Evolutionary conservation across 1,140 invertebrate species (phyloP).

Genomic region (Maconellicoccus hirsutus): DNA sequence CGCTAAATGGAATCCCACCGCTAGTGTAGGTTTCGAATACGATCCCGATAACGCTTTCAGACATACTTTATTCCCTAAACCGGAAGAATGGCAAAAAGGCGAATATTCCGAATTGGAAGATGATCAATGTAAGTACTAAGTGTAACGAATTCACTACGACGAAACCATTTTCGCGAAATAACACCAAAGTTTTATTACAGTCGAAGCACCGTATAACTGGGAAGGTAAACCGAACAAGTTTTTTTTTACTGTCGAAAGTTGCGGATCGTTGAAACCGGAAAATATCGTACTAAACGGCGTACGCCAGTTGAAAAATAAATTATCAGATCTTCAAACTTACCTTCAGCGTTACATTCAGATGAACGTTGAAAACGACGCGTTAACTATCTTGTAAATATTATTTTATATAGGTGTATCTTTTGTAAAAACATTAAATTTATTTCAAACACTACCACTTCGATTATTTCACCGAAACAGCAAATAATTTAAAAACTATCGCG

Average conservation of each 20-base stretch:
- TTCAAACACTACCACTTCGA: no score
- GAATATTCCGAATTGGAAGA: slow-evolving; percentile 91
- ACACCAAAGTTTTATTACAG: slow-evolving; percentile 46
- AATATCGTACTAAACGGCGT: slow-evolving; percentile 95
- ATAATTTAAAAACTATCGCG: no score
- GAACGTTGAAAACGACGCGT: neutral
- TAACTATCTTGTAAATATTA: neutral
- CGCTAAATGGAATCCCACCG: slow-evolving; percentile 99
- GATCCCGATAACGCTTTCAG: slow-evolving; percentile 97
- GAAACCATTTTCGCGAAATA: no score
- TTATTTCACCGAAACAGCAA: no score
- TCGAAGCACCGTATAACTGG: slow-evolving; percentile 84
- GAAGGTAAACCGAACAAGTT: slow-evolving; percentile 95
- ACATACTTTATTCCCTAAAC: slow-evolving; percentile 92
- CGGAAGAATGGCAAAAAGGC: slow-evolving; percentile 98
- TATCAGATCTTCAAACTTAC: slow-evolving; percentile 80
- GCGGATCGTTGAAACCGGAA: slow-evolving; percentile 86
- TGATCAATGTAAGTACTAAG: slow-evolving; percentile 69
- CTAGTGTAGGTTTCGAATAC: slow-evolving; percentile 96
- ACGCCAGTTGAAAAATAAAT: slow-evolving; percentile 84
- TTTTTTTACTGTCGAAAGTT: slow-evolving; percentile 92
- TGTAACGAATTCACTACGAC: no score
- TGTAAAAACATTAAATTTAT: no score
- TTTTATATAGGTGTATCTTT: neutral
- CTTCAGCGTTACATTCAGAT: neutral